Evolutionary conservation across 92 coral and sea anemone genomes (phyloP), one percentile per base, ranked within the genome.

Genomic region (Porites evermanni): DNA sequence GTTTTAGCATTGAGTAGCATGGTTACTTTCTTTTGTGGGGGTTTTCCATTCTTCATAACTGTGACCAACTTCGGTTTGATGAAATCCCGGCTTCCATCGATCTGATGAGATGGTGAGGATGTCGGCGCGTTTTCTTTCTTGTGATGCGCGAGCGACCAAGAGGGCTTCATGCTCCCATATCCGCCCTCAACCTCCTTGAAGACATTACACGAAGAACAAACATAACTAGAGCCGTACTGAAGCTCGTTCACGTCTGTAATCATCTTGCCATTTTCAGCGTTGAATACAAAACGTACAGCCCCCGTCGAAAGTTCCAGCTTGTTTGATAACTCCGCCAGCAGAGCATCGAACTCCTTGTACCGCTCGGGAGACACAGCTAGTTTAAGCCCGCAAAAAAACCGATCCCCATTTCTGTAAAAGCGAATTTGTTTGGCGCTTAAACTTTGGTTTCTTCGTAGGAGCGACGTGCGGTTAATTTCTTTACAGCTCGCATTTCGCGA

Each of bases 11-110:
- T 96, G 26, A 96, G 94, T 12, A 96, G 90, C 99, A 96, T 96
- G 89, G 99, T 96, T n/a, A 96, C 99, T 91, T 96, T 96, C 96
- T 96, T 96, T 86, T 95, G 98, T 21, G 99, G 99, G 65, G 98
- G 98, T 68, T 96, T 96, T 47, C 99, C 99, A 81, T 92, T 91
- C 91, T 96, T 96, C 70, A 96, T 93, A 60, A 96, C 95, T 13
- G 99, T 96, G 68, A 95, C 98, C 88, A 96, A 88, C 83, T 95
- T 96, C 44, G 99, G 97, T 86, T 94, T 94, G 92, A 96, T 95
- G 93, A 89, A 96, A 85, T 96, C 99, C 67, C 91, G 90, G 80
- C 88, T 89, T 68, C 91, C 93, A 60, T 92, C 95, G 77, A 75
- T 88, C 72, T 77, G 51, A 53, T 32, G 75, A 17, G 87, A 47